Percentiles rank a stretch among this genome's conserved stretches.
Evolutionary conservation across 2,888 invertebrate genomes (phyloP).

Genomic region (Pammene aurita): DNA sequence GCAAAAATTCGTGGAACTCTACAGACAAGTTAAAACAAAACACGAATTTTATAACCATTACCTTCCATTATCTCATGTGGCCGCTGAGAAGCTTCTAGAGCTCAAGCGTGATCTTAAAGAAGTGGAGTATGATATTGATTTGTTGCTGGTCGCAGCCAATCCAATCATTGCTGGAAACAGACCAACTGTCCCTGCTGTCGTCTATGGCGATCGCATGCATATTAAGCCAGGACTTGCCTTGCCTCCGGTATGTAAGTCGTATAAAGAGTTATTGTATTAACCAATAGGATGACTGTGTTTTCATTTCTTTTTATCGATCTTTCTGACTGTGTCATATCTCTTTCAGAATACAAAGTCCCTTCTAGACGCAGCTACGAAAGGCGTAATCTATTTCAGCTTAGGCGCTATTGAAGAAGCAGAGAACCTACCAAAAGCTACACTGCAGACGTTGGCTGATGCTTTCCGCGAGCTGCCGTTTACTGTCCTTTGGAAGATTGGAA

Average conservation of each 20-base stretch:
- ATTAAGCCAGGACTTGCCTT: constrained; percentile 64
- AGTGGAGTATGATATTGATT: constrained; percentile 73
- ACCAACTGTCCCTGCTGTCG: constrained; percentile 67
- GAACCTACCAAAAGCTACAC: constrained; percentile 63
- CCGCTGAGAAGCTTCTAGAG: constrained; percentile 68
- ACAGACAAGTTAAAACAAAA: constrained; percentile 63
- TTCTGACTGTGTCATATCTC: constrained; percentile 11
- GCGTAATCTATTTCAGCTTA: constrained; percentile 78
- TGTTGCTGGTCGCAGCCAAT: constrained; percentile 70
- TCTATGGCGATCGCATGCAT: constrained; percentile 72
- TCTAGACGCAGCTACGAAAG: constrained; percentile 71
- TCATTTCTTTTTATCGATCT: background rate
- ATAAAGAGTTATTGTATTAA: background rate
- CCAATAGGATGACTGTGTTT: too few relatives aligned
- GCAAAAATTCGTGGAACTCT: constrained; percentile 66
- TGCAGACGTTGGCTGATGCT: constrained; percentile 70
- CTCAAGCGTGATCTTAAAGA: constrained; percentile 65
- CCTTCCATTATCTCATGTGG: constrained; percentile 66
- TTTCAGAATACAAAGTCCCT: constrained; percentile 65
- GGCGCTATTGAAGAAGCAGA: constrained; percentile 78
- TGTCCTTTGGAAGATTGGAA: constrained; percentile 81
- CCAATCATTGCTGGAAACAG: constrained; percentile 70
- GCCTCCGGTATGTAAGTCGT: constrained; percentile 58
- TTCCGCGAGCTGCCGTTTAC: constrained; percentile 77
- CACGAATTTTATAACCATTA: constrained; percentile 69